Percentiles rank a stretch among this genome's conserved stretches.
These are phyloP conservation scores for Ptilonorhynchus violaceus DNA, from an alignment of 2,113 vertebrate species.

Conservation along the genomic window DNA sequence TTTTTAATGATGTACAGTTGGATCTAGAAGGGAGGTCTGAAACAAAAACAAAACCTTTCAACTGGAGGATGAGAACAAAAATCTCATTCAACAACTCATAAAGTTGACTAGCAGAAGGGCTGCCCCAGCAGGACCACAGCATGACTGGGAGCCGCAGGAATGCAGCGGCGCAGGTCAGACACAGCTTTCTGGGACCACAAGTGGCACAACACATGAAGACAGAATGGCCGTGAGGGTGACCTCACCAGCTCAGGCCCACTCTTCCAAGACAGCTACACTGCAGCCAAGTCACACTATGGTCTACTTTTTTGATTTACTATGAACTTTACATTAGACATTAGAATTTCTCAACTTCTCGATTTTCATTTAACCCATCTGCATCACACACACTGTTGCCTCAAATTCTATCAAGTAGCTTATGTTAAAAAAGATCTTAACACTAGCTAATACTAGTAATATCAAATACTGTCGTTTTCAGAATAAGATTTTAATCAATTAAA, in stretches of 20 bases:
- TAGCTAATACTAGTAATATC: background rate
- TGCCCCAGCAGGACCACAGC: background rate
- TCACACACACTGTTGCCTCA: background rate
- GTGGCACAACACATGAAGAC: background rate
- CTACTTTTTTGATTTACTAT: background rate
- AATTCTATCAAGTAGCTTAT: background rate
- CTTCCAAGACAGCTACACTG: background rate
- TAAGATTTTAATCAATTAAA: background rate
- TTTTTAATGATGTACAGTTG: accelerated
- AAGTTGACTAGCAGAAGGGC: background rate
- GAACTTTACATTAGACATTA: background rate
- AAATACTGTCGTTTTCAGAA: background rate
- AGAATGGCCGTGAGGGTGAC: background rate
- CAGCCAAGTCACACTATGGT: background rate
- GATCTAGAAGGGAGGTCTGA: background rate
- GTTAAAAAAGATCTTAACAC: background rate
- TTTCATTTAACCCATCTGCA: background rate
- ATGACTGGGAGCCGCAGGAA: background rate
- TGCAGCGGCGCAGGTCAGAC: accelerated
- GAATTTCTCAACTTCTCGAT: background rate
- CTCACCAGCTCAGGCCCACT: background rate
- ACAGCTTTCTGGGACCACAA: background rate
- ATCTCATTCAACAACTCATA: background rate
- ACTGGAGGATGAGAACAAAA: background rate
- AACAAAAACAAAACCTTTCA: background rate